Evolutionary conservation across 2,797 vertebrate species (phyloP), one percentile per base, ranked within the genome.

Genomic region (Anguilla megastoma): DNA sequence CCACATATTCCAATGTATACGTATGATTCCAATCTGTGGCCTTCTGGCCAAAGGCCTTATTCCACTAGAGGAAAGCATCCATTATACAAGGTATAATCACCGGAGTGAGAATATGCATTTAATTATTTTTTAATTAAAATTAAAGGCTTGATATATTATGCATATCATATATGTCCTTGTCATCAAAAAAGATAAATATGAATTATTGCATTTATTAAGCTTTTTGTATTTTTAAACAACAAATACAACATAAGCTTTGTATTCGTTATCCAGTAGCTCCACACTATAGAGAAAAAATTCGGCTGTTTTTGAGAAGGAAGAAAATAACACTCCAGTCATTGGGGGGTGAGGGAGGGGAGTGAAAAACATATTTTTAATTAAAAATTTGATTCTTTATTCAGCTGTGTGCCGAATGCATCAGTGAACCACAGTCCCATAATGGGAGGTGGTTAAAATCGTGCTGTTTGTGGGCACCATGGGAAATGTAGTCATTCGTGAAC

Each of bases 401-500:
- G 74, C 69, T 74, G 69, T 36, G 30, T 74, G 27, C 69, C 69
- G 4, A 74, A 74, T 36, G 14, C 27, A 74, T 74, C 69, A 74
- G 69, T 12, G 5, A 74, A 30, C 27, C 69, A 74, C 69, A 74
- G 69, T 36, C 30, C 27, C 69, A 74, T 36, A 30, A 36, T 74
- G 69, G 69, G 27, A 36, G 2, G 69, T 30, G 30, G 30, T 74
- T 36, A 74, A 74, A 74, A 74, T 36, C 69, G 30, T 74, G 66
- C 24, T 27, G 24, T 71, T 30, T 27, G 27, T 74, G 27, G 69
- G 30, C 69, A 74, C 30, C 69, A 74, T 74, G 69, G 69, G 27
- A 74, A 66, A 66, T n/a, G 60, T 66, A 66, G 60, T 66, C 60
- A 74, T 74, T 74, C 18, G 33, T 36, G 69, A 30, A 74, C 69